A percentile compares a stretch with the other conserved stretches of the same genome.
Evolutionary conservation across 2,113 vertebrate species (phyloP).

Genomic region (Copsychus sechellarum): DNA sequence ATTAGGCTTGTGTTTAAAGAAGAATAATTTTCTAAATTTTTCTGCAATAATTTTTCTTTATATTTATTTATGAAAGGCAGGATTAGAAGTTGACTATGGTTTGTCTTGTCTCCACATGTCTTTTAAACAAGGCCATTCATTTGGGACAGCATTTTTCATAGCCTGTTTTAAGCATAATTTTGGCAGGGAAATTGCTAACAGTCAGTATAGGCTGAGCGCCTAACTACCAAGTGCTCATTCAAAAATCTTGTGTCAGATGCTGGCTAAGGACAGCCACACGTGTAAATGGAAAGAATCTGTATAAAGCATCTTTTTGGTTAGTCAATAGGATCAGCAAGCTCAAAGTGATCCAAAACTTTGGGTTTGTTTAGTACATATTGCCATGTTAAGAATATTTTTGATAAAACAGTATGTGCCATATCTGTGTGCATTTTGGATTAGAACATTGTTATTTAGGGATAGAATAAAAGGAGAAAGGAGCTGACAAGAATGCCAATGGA

Average conservation of each 20-base stretch:
- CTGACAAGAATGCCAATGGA: neutral
- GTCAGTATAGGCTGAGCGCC: neutral
- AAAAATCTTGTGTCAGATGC: neutral
- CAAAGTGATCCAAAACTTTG: neutral
- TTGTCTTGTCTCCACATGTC: slow-evolving; percentile 69
- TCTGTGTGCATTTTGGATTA: neutral
- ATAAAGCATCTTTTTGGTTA: neutral
- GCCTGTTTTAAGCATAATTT: neutral
- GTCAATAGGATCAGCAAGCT: neutral
- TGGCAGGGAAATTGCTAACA: neutral
- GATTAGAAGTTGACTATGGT: slow-evolving; percentile 71
- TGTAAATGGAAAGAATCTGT: neutral
- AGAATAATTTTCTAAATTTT: slow-evolving; percentile 75
- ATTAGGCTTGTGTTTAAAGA: slow-evolving; percentile 76
- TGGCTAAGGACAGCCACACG: neutral
- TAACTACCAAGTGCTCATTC: neutral
- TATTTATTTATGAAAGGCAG: slow-evolving; percentile 76
- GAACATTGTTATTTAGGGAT: neutral
- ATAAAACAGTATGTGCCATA: neutral
- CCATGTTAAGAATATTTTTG: neutral
- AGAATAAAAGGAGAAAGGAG: neutral
- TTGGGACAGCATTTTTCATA: neutral
- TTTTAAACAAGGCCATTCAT: slow-evolving; percentile 22
- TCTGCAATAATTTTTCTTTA: slow-evolving; percentile 61
- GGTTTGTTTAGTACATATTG: neutral